Percentiles rank a stretch among this genome's conserved stretches.
phyloP scores from a whole-genome alignment of 2,888 invertebrate genomes.

The Adelphocoris suturalis region DNA sequence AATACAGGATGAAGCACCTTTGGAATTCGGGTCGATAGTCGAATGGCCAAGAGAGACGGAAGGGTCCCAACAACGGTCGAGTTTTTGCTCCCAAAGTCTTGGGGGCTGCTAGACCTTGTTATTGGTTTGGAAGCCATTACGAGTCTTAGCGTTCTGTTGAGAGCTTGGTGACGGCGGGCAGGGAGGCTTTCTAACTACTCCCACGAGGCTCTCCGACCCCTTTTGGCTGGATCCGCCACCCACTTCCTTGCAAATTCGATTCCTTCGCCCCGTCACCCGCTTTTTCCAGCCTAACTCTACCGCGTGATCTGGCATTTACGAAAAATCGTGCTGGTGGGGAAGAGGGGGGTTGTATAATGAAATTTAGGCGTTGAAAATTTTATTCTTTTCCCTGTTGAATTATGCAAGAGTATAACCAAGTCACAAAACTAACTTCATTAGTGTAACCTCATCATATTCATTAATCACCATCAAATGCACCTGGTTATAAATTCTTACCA shows the following conservation, averaged over 20 bases:
- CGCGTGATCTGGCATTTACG: background rate
- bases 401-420: no score
- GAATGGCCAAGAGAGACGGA: background rate
- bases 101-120: constrained; percentile 10
- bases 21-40: background rate
- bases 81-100: constrained; percentile 17
- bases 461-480: no score
- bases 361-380: no score
- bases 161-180: background rate
- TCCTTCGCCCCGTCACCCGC: background rate
- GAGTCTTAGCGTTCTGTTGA: constrained; percentile 32
- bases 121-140: constrained; percentile 38
- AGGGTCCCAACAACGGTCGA: background rate
- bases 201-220: background rate
- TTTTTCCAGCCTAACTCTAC: background rate
- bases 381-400: no score
- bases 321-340: no score
- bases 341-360: no score
- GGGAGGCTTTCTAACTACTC: constrained; percentile 18
- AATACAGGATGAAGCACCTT: background rate
- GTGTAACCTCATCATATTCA: no score
- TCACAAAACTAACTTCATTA: no score
- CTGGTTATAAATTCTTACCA: no score
- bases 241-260: background rate
- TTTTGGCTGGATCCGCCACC: background rate